Conservation (phyloP, 2,888 invertebrate species). For the Sesia bembeciformis region DNA sequence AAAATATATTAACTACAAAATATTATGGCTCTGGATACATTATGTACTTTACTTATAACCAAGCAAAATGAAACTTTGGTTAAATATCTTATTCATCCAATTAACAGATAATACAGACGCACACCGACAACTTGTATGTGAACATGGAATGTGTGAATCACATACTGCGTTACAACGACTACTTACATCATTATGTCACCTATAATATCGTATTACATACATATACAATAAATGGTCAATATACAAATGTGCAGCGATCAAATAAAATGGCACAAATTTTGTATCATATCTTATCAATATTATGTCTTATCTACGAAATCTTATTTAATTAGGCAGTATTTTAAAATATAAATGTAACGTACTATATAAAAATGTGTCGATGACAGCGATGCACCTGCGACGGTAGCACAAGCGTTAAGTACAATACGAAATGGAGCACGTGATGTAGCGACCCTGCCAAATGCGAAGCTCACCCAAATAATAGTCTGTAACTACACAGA, state of each 20-base stretch:
- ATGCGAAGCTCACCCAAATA: too few species aligned
- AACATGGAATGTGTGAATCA: constrained; percentile 55
- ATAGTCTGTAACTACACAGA: too few species aligned
- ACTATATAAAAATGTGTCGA: too few species aligned
- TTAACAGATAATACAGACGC: constrained; percentile 6
- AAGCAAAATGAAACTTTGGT: constrained; percentile 34
- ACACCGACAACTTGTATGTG: background rate
- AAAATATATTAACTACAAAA: constrained; percentile 57
- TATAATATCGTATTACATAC: constrained; percentile 12
- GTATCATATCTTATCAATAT: constrained; percentile 31
- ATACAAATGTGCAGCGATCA: constrained; percentile 38
- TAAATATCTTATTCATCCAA: constrained; percentile 10
- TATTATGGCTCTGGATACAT: constrained; percentile 45
- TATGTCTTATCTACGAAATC: constrained; percentile 4
- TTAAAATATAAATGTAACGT: background rate
- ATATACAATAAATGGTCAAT: constrained; percentile 14
- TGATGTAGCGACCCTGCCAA: too few species aligned
- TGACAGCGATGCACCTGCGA: too few species aligned
- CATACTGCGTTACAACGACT: constrained; percentile 11
- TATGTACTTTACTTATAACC: constrained; percentile 19
- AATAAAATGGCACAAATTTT: constrained; percentile 65
- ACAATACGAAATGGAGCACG: too few species aligned
- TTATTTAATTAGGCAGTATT: constrained; percentile 3
- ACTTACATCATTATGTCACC: background rate
- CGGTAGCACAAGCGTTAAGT: too few species aligned